These are phyloP conservation scores for Triops cancriformis DNA, from an alignment of 1,140 invertebrate genomes.

Conservation along the genomic window DNA sequence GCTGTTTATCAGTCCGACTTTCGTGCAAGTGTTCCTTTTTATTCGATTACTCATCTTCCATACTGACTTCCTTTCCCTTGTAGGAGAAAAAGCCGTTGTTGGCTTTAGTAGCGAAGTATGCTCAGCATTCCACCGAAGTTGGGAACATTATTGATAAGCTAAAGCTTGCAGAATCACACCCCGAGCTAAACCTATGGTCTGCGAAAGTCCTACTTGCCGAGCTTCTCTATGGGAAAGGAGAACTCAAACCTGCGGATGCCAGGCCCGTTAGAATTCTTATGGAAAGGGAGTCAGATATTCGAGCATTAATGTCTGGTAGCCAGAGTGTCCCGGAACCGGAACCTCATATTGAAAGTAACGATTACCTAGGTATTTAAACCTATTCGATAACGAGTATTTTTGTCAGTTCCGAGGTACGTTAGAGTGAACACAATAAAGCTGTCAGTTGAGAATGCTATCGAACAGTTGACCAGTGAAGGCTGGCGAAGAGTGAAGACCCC, in stretches of 20 bases:
- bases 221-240: conserved; percentile 64
- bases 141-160: conserved; percentile 48
- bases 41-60: conserved; percentile 26
- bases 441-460: conserved; percentile 54
- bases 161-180: conserved; percentile 53
- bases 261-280: conserved; percentile 60
- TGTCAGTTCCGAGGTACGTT: conserved; percentile 61
- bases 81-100: conserved; percentile 61
- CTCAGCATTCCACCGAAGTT: conserved; percentile 55
- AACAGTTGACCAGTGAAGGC: conserved; percentile 54
- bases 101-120: conserved; percentile 60
- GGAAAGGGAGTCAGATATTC: conserved; percentile 45
- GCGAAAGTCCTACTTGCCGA: conserved; percentile 68
- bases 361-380: neutral
- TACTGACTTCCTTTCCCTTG: conserved; percentile 39
- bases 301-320: neutral
- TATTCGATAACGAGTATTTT: neutral
- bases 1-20: conserved; percentile 42
- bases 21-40: conserved; percentile 25
- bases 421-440: conserved; percentile 73
- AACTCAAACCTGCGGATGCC: conserved; percentile 44
- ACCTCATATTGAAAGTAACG: neutral
- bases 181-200: conserved; percentile 57
- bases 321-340: neutral
- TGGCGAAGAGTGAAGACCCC: conserved; percentile 33